A percentile compares a stretch with the other conserved stretches of the same genome.
These are phyloP conservation scores for Ichneumoninae sp. DNA, from an alignment of 2,888 invertebrate species.

Conservation along the genomic window DNA sequence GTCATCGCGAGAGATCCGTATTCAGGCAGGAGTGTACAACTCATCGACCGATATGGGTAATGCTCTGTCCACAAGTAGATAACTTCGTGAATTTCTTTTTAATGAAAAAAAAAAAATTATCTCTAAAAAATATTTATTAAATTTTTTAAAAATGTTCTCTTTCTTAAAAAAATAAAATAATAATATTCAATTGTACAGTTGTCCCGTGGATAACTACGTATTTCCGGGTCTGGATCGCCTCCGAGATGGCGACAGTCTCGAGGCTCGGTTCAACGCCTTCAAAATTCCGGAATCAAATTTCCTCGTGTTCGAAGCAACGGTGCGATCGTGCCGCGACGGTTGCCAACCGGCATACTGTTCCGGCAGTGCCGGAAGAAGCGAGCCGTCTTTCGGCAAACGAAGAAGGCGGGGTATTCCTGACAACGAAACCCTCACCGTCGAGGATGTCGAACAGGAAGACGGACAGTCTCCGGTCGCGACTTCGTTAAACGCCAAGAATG, in stretches of 20 bases:
- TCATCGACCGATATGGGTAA: constrained; percentile 95
- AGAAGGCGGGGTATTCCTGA: constrained; percentile 86
- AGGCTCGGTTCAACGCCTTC: constrained; percentile 96
- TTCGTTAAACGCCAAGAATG: constrained; percentile 73
- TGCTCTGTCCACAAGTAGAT: constrained; percentile 70
- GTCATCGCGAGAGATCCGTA: constrained; percentile 97
- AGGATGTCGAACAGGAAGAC: constrained; percentile 69
- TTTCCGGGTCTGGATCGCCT: constrained; percentile 96
- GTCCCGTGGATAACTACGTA: constrained; percentile 95
- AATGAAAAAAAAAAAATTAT: not conserved
- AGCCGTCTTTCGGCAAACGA: constrained; percentile 92
- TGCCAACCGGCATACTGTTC: constrained; percentile 96
- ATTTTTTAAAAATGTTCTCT: too few relatives aligned
- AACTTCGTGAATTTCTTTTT: not conserved
- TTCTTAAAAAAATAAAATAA: not conserved
- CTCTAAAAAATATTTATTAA: too few relatives aligned
- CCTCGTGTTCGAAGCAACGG: constrained; percentile 96
- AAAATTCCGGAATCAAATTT: constrained; percentile 98
- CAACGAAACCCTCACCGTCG: constrained; percentile 79
- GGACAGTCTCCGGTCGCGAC: constrained; percentile 68
- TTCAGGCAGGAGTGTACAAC: constrained; percentile 94
- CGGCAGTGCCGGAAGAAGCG: constrained; percentile 90
- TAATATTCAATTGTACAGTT: constrained; percentile 85
- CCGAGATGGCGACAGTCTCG: constrained; percentile 93
- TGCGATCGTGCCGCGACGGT: constrained; percentile 94